A percentile compares a stretch with the other conserved stretches of the same genome.
phyloP scores from a whole-genome alignment of 2,888 invertebrate species.

The Tenthredo amoena region DNA sequence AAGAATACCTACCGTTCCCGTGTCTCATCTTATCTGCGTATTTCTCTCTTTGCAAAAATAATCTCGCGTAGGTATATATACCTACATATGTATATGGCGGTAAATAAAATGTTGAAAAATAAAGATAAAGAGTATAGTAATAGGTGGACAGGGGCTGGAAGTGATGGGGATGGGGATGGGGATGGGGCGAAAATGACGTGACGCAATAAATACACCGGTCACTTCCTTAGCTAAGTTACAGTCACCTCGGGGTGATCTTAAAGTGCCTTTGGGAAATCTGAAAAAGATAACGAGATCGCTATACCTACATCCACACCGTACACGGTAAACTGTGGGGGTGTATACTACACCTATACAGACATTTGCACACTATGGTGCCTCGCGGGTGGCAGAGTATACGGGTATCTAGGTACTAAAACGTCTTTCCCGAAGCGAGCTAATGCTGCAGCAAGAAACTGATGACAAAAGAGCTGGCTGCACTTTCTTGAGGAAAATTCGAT shows the following conservation, averaged over 20 bases:
- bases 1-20: not conserved
- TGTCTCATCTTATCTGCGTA: not conserved
- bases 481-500: conserved; percentile 15
- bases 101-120: not conserved
- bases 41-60: not conserved
- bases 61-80: not conserved
- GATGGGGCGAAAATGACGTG: conserved; percentile 21
- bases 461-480: conserved; percentile 30
- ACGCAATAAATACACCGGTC: conserved; percentile 46
- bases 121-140: not conserved
- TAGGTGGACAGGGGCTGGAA: not conserved
- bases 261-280: conserved; percentile 53
- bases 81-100: not conserved
- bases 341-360: not conserved
- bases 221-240: conserved; percentile 38
- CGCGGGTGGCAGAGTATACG: not conserved
- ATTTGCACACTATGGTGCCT: not conserved
- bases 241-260: conserved; percentile 50
- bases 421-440: not conserved
- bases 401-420: not conserved
- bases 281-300: conserved; percentile 49
- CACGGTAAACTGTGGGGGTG: not conserved
- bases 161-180: not conserved
- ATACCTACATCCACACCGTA: not conserved
- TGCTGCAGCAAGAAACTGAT: conserved; percentile 17